Percentiles rank a stretch among this genome's conserved stretches.
phyloP scores from a whole-genome alignment of 2,888 invertebrate species.

The Leuctra nigra region DNA sequence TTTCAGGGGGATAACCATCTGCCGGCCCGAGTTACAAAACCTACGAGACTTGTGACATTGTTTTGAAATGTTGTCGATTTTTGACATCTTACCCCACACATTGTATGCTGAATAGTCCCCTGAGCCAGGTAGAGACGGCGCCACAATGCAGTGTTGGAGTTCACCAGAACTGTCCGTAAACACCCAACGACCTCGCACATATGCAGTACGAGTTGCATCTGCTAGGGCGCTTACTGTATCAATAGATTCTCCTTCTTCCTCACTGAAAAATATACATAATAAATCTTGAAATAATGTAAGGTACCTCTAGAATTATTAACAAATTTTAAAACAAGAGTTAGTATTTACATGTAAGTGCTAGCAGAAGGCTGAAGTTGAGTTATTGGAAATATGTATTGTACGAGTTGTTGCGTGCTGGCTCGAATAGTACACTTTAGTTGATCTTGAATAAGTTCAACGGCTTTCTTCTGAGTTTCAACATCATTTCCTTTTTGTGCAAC shows the following conservation, averaged over 20 bases:
- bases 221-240: constrained; percentile 53
- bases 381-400: constrained; percentile 64
- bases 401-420: constrained; percentile 53
- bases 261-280: constrained; percentile 8
- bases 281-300: background rate
- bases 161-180: constrained; percentile 59
- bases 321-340: background rate
- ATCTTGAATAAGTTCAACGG: constrained; percentile 45
- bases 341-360: background rate
- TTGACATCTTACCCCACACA: constrained; percentile 58
- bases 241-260: constrained; percentile 31
- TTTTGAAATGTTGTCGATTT: too few relatives aligned
- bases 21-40: too few relatives aligned
- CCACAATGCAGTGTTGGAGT: constrained; percentile 67
- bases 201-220: constrained; percentile 70
- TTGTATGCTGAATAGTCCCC: constrained; percentile 76
- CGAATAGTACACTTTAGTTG: constrained; percentile 52
- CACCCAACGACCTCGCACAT: constrained; percentile 76
- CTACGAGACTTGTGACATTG: too few relatives aligned
- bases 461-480: constrained; percentile 45
- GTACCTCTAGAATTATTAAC: background rate
- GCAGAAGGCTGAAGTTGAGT: constrained; percentile 44
- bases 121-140: constrained; percentile 75
- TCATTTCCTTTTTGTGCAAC: constrained; percentile 46
- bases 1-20: too few relatives aligned